These are phyloP conservation scores for Marasmarcha lunaedactyla DNA, from an alignment of 2,888 invertebrate species.

Conservation along the genomic window DNA sequence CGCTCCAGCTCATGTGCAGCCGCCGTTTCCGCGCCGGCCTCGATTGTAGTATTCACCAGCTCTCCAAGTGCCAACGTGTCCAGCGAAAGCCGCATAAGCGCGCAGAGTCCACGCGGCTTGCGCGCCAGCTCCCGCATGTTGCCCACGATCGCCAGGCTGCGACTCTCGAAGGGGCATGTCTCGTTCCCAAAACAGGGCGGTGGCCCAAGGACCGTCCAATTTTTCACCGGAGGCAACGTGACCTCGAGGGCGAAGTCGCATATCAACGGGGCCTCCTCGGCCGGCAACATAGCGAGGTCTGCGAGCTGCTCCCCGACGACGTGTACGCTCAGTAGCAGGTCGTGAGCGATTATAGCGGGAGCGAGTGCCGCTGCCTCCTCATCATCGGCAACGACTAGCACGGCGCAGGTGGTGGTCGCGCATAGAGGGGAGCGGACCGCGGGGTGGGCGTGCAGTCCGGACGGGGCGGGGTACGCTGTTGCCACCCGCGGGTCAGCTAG, in stretches of 20 bases:
- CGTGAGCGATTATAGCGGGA: conserved; percentile 18
- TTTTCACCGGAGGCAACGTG: conserved; percentile 10
- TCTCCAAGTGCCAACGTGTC: conserved; percentile 22
- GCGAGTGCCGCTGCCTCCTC: conserved; percentile 28
- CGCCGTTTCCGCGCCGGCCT: conserved; percentile 14
- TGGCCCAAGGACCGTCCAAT: conserved; percentile 26
- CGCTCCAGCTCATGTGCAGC: conserved; percentile 22
- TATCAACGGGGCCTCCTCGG: conserved; percentile 14
- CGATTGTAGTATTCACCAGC: conserved; percentile 18
- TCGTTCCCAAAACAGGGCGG: conserved; percentile 29
- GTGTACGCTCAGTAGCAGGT: conserved; percentile 23
- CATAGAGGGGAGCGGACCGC: neutral
- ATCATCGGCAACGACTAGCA: conserved; percentile 27
- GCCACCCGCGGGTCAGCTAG: conserved; percentile 25
- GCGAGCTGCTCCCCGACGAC: conserved; percentile 17
- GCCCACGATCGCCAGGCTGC: conserved; percentile 37
- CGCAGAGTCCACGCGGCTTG: conserved; percentile 30
- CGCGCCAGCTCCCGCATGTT: conserved; percentile 33
- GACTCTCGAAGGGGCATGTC: conserved; percentile 46
- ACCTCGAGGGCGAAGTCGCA: conserved; percentile 30
- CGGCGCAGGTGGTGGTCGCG: conserved; percentile 22
- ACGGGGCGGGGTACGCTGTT: conserved; percentile 20
- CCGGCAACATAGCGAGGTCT: neutral
- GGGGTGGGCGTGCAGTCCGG: neutral
- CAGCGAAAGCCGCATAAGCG: conserved; percentile 29